Percentiles rank a stretch among this genome's conserved stretches.
These are phyloP conservation scores for Sphecodes monilicornis DNA, from an alignment of 2,888 invertebrate species.

Conservation along the genomic window DNA sequence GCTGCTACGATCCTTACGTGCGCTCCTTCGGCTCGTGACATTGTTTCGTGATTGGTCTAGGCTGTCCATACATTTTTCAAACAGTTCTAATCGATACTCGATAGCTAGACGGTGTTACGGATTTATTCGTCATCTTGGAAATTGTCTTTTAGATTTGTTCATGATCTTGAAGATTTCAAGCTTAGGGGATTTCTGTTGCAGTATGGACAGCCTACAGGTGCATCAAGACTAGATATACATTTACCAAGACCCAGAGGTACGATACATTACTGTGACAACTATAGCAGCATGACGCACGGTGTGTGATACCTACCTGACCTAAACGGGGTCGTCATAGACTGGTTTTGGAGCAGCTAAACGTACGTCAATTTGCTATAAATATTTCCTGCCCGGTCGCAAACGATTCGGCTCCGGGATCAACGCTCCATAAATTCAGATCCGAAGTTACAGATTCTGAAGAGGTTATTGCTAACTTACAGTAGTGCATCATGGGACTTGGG, in stretches of 20 bases:
- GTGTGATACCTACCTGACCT: slow-evolving; percentile 30
- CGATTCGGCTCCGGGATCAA: slow-evolving; percentile 16
- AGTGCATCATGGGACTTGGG: neutral
- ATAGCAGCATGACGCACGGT: slow-evolving; percentile 51
- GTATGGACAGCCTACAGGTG: slow-evolving; percentile 54
- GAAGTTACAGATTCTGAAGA: too few species aligned
- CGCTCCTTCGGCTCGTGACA: slow-evolving; percentile 71
- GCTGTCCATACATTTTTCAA: slow-evolving; percentile 32
- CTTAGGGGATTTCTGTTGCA: neutral
- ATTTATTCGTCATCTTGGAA: neutral
- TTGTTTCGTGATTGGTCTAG: slow-evolving; percentile 37
- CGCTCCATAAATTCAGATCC: neutral
- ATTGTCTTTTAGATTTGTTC: neutral
- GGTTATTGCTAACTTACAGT: too few species aligned
- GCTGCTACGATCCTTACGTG: slow-evolving; percentile 79
- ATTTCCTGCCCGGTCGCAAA: slow-evolving; percentile 20
- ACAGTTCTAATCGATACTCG: neutral
- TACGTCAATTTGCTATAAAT: slow-evolving; percentile 47
- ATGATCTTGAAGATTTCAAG: too few species aligned
- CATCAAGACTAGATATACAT: slow-evolving; percentile 48
- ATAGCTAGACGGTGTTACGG: neutral
- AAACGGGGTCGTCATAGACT: neutral
- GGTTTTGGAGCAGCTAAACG: slow-evolving; percentile 20
- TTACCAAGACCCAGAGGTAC: slow-evolving; percentile 56
- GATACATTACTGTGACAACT: slow-evolving; percentile 51